phyloP scores from a whole-genome alignment of 2,888 invertebrate genomes.

The Baccha elongata region DNA sequence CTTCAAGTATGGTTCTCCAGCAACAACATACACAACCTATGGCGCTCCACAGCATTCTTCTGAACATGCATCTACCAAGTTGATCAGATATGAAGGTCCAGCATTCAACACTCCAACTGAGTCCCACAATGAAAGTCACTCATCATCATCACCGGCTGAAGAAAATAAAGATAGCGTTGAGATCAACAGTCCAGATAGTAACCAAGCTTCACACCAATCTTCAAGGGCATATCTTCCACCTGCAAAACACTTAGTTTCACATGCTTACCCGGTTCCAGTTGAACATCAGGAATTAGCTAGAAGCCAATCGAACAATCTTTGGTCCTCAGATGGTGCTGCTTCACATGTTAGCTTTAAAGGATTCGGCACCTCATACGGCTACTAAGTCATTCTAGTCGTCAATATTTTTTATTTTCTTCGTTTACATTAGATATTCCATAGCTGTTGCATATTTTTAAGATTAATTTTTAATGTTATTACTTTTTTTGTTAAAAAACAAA shows the following conservation, averaged over 20 bases:
- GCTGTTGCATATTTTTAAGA: slow-evolving; percentile 49
- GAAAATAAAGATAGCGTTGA: slow-evolving; percentile 44
- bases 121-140: background rate
- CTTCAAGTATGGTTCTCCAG: slow-evolving; percentile 77
- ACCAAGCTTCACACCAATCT: background rate
- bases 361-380: slow-evolving; percentile 86
- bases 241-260: slow-evolving; percentile 17
- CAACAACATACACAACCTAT: slow-evolving; percentile 18
- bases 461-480: background rate
- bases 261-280: slow-evolving; percentile 20
- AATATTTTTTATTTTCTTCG: background rate
- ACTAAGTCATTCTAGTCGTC: slow-evolving; percentile 81
- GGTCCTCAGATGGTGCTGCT: slow-evolving; percentile 85
- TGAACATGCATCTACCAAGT: background rate
- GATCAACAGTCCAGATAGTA: slow-evolving; percentile 1
- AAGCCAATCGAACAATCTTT: slow-evolving; percentile 49
- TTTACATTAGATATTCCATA: too few relatives aligned
- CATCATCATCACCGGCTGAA: background rate
- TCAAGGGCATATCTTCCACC: slow-evolving; percentile 19
- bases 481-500: too few relatives aligned
- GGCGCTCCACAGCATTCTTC: slow-evolving; percentile 18
- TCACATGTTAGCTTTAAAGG: slow-evolving; percentile 87
- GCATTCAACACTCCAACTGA: slow-evolving; percentile 2
- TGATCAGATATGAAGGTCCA: slow-evolving; percentile 9
- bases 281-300: slow-evolving; percentile 26